Evolutionary conservation across 2,888 invertebrate species (phyloP), one percentile per base, ranked within the genome.

Genomic region (Parochlus steinenii): DNA sequence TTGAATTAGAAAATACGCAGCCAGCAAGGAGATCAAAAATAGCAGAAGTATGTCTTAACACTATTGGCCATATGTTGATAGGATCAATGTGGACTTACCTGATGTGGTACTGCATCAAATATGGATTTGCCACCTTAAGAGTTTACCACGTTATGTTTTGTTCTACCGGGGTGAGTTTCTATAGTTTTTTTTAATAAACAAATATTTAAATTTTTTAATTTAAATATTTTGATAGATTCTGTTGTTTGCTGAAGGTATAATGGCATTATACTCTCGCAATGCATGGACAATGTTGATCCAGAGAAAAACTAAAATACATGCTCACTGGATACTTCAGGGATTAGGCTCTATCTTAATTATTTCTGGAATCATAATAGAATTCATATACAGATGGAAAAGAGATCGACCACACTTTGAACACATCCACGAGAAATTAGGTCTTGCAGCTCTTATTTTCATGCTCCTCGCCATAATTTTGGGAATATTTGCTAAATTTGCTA

Each of bases 291-390:
- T 11, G 3, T 10, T 31, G 5, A 11, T 12, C 16, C 8, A 12
- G 11, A 11, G 47, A 12, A 61, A 63, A 29, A 56, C 55, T 12
- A 62, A 60, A 41, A 53, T 60, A n/a, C 52, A 62, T 4, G 51
- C 68, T 2, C 69, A 69, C 44, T 67, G 67, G 44, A 57, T 64
- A 36, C 52, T 69, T 5, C 69, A 68, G 42, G 51, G 62, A 2
- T 50, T 64, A 4, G 69, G 69, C 0, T 50, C 64, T 0, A 25
- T 61, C 14, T 62, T 65, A 44, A 63, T 61, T 26, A 54, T 69
- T 3, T 58, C 61, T n/a, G 69, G 69, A 2, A 62, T 65, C 2
- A 62, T 63, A 45, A 52, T 62, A 1, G 55, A 58, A 7, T 27
- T 7, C n/a, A 27, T 7, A 6, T 6, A 11, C 5, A 50, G 67